Evolutionary conservation across 2,113 vertebrate genomes (phyloP).

Genomic region (Tichodroma muraria): DNA sequence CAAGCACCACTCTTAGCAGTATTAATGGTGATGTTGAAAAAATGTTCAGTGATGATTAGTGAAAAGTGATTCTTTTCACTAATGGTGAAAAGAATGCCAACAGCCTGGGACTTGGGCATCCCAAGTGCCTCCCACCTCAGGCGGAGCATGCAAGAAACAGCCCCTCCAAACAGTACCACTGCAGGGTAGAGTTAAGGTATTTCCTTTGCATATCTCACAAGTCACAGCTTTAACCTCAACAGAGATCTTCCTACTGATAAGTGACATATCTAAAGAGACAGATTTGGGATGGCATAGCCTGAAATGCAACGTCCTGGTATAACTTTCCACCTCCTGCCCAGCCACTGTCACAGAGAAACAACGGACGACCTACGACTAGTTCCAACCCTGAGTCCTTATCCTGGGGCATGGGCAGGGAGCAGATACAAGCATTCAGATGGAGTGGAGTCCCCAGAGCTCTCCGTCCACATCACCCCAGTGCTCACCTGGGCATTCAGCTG

Average conservation of each 20-base stretch:
- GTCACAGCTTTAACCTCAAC: neutral
- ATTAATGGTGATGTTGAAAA: fast-evolving
- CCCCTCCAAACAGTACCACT: neutral
- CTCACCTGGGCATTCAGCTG: neutral
- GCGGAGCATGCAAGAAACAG: neutral
- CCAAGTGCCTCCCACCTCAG: neutral
- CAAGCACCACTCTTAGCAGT: neutral
- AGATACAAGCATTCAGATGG: neutral
- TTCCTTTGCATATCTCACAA: neutral
- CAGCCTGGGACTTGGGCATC: neutral
- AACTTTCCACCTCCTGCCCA: neutral
- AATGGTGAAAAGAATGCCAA: neutral
- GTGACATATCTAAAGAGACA: neutral
- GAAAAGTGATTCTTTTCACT: too few species aligned
- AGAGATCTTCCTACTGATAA: neutral
- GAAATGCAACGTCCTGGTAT: neutral
- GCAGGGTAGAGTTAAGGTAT: neutral
- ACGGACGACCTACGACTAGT: too few species aligned
- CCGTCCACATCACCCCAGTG: neutral
- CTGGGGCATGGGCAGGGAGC: fast-evolving
- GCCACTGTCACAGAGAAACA: neutral
- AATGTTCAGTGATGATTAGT: too few species aligned
- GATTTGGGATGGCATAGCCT: neutral
- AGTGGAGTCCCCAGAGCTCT: neutral
- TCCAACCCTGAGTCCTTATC: neutral